phyloP scores from a whole-genome alignment of 2,797 vertebrate species.

The Sphenopsis melanotis region DNA sequence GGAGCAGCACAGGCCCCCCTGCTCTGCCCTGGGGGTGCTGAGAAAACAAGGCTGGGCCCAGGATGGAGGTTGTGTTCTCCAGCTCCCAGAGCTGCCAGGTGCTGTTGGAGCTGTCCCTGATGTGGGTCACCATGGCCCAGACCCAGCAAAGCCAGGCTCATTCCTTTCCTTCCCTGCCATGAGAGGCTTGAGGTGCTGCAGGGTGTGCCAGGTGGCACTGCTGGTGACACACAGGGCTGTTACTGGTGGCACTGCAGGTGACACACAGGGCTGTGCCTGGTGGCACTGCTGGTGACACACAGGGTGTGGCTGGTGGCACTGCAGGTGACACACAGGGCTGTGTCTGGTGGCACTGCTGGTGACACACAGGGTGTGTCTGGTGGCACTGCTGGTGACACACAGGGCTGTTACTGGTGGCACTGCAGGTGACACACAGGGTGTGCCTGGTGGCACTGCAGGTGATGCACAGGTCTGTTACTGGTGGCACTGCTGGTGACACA shows the following conservation, averaged over 20 bases:
- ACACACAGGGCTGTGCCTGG: background rate
- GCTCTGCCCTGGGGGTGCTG: background rate
- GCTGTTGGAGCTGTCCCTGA: background rate
- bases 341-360: background rate
- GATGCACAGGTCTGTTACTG: background rate
- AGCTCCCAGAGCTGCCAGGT: background rate
- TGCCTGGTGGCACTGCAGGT: background rate
- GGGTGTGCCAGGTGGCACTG: background rate
- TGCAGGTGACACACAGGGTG: background rate
- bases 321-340: background rate
- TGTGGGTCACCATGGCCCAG: accelerated
- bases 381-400: background rate
- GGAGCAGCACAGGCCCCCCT: background rate
- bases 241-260: background rate
- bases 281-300: background rate
- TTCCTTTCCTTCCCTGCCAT: too few relatives aligned
- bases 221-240: background rate
- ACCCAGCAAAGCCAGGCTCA: background rate
- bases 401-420: background rate
- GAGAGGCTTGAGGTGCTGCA: background rate
- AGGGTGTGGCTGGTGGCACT: background rate
- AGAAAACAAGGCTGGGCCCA: accelerated
- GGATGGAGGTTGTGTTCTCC: background rate
- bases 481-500: background rate
- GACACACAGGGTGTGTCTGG: background rate